Conservation (phyloP, 2,888 invertebrate species). For the Heliconius aoede region DNA sequence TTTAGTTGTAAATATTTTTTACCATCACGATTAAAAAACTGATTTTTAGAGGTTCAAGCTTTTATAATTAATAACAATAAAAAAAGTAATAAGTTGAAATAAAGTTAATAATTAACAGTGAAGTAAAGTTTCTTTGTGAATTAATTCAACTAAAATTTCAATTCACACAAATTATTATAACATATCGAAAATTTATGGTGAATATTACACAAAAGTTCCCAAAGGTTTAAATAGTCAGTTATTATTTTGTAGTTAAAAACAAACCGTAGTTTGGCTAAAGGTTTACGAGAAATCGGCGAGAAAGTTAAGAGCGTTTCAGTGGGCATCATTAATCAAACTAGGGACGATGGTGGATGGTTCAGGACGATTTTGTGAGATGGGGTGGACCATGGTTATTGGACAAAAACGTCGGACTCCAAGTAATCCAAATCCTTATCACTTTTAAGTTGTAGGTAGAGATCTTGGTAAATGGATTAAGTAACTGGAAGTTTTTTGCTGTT, state of each 20-base stretch:
- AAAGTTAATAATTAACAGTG: no score
- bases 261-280: neutral
- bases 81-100: no score
- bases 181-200: neutral
- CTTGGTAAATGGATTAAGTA: neutral
- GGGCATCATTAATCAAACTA: conserved; percentile 18
- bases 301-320: neutral
- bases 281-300: conserved; percentile 7
- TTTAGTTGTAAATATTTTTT: no score
- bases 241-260: conserved; percentile 9
- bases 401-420: conserved; percentile 24
- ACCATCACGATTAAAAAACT: no score
- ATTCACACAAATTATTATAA: neutral
- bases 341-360: no score
- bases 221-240: neutral
- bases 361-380: conserved; percentile 16
- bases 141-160: neutral
- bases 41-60: no score
- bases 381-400: conserved; percentile 1
- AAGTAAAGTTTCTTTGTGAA: no score
- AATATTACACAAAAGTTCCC: neutral
- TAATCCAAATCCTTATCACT: neutral
- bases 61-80: no score
- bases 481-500: neutral
- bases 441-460: neutral